These are phyloP conservation scores for Neotoma lepida DNA, from an alignment of 2,113 vertebrate species.

Conservation along the genomic window DNA sequence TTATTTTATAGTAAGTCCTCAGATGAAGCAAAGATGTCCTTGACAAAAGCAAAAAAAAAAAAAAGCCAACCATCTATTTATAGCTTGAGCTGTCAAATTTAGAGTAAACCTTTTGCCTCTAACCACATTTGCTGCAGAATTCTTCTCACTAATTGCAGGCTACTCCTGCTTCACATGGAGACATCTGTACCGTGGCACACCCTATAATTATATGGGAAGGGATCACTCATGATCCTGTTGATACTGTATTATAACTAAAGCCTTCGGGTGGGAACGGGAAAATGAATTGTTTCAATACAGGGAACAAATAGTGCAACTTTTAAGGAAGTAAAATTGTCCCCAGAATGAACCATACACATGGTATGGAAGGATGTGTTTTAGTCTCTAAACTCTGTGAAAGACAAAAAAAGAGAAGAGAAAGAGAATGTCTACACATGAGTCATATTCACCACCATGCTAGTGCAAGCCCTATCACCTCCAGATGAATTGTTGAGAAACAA, in stretches of 20 bases:
- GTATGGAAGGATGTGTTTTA: neutral
- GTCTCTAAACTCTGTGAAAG: neutral
- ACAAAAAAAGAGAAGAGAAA: neutral
- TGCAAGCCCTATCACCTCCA: neutral
- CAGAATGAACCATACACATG: neutral
- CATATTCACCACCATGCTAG: neutral
- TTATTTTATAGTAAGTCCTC: slow-evolving; percentile 68
- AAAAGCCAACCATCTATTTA: slow-evolving; percentile 77
- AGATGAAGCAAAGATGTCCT: slow-evolving; percentile 68
- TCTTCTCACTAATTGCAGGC: slow-evolving; percentile 80
- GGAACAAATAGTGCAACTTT: slow-evolving; percentile 55
- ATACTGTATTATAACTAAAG: slow-evolving; percentile 73
- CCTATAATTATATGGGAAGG: slow-evolving; percentile 90
- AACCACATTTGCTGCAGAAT: slow-evolving; percentile 76
- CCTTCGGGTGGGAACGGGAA: slow-evolving; percentile 35
- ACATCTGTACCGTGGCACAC: slow-evolving; percentile 89
- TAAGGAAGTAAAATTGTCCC: slow-evolving; percentile 47
- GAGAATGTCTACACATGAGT: neutral
- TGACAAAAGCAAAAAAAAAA: slow-evolving; percentile 30
- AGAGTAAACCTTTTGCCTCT: slow-evolving; percentile 74
- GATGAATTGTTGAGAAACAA: neutral
- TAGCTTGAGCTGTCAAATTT: slow-evolving; percentile 78
- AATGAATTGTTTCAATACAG: slow-evolving; percentile 50
- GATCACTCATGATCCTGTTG: slow-evolving; percentile 82
- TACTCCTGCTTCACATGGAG: slow-evolving; percentile 75